Evolutionary conservation across 2,797 vertebrate species (phyloP), one percentile per base, ranked within the genome.

Genomic region (Australoheros facetus): DNA sequence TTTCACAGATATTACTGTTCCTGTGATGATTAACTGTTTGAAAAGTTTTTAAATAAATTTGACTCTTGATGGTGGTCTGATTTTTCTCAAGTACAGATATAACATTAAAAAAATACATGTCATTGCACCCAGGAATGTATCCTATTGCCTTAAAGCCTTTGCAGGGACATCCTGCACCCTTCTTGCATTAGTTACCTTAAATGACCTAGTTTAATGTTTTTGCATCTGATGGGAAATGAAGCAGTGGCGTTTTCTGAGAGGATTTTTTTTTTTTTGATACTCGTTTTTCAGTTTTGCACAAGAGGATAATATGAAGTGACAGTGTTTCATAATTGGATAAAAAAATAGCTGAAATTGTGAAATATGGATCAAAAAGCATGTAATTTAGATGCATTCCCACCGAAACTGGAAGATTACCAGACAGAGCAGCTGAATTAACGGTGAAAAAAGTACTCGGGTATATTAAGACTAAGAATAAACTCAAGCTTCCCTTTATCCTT

Each of bases 21-120:
- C 13, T 56, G 5, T 76, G 37, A 62, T 21, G 39, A 79, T 39
- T 54, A 45, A 26, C 7, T 75, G 39, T 79, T 76, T 77, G 48
- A 48, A 73, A 72, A 28, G 5, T 13, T 77, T 77, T 78, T 60
- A 1, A 81, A 77, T 87, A 86, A 88, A 59, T 11, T 28, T 21
- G 10, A 78, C 19, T 55, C 9, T 51, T 4, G 7, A 23, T 37
- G 4, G 23, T 64, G 5, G 17, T 45, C 21, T 57, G n/a, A 8
- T 11, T 54, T 37, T 75, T 51, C 14, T 21, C 71, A 74, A 64
- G 9, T 16, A 48, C 39, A 45, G 39, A 19, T 66, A 28, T 28
- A 66, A 23, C 0, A 28, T 66, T 66, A 14, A 45, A 13, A 45
- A 14, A 45, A 14, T 26, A 26, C 34, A 16, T 0, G 37, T 64